phyloP scores from a whole-genome alignment of 2,888 invertebrate genomes.

The Pycnomerus fuliginosus region DNA sequence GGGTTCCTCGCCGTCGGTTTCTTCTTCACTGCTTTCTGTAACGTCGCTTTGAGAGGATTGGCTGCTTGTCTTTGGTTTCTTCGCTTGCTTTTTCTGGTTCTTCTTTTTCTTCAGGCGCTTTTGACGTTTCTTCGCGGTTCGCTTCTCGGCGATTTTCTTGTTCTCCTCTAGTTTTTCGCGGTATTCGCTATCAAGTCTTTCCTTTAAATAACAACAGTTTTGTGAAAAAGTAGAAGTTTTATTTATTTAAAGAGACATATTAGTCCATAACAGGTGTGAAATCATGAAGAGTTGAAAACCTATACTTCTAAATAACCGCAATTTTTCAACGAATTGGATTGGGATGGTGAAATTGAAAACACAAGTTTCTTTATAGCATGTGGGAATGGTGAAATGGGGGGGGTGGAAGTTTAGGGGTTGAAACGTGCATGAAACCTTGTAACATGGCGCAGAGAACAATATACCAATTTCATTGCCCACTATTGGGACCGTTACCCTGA shows the following conservation, averaged over 20 bases:
- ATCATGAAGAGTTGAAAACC: no score
- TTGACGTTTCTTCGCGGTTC: conserved; percentile 88
- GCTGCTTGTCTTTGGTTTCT: conserved; percentile 47
- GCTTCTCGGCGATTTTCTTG: conserved; percentile 68
- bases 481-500: no score
- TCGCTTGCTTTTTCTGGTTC: conserved; percentile 46
- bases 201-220: conserved; percentile 56
- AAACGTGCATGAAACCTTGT: no score
- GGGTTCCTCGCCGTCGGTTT: conserved; percentile 40
- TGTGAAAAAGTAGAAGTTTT: neutral
- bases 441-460: no score
- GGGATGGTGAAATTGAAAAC: neutral
- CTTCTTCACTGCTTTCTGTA: conserved; percentile 46
- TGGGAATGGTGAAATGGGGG: no score
- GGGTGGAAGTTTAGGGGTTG: no score
- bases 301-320: neutral
- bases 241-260: neutral
- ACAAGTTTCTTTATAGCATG: no score
- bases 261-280: no score
- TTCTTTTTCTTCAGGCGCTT: conserved; percentile 82
- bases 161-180: conserved; percentile 78
- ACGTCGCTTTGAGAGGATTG: conserved; percentile 38
- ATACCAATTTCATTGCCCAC: no score
- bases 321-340: neutral
- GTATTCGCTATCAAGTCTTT: conserved; percentile 81